Evolutionary conservation across 2,888 invertebrate genomes (phyloP).

Genomic region (Aleiodes leptofemur): DNA sequence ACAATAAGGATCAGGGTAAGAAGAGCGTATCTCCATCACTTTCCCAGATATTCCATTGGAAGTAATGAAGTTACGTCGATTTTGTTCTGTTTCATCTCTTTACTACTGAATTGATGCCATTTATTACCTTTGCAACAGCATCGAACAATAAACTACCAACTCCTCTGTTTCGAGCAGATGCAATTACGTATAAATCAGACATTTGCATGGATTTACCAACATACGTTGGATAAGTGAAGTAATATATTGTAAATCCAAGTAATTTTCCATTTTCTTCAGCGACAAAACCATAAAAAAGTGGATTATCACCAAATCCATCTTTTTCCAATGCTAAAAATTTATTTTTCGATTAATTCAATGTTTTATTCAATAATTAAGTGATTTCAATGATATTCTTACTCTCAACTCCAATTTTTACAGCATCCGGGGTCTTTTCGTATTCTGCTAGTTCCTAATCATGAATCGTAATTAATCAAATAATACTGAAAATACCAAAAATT

Average conservation of each 20-base stretch:
- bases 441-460: background rate
- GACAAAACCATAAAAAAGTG: constrained; percentile 84
- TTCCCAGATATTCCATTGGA: no score
- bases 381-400: background rate
- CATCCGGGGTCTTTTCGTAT: no score
- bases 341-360: no score
- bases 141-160: constrained; percentile 82
- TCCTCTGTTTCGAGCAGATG: constrained; percentile 80
- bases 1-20: no score
- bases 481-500: no score
- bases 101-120: background rate
- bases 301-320: constrained; percentile 84
- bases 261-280: constrained; percentile 78
- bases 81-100: no score
- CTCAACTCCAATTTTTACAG: background rate
- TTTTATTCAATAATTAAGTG: no score
- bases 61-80: no score
- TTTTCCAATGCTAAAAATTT: constrained; percentile 79
- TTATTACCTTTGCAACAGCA: constrained; percentile 81
- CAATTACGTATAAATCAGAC: constrained; percentile 90
- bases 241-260: constrained; percentile 90
- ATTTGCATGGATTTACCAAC: constrained; percentile 86
- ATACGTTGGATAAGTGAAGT: constrained; percentile 91
- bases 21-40: no score
- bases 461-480: background rate